Base-by-base conservation (phyloP, 2,888 invertebrate genomes). In the Chrysodeixis includens region DNA sequence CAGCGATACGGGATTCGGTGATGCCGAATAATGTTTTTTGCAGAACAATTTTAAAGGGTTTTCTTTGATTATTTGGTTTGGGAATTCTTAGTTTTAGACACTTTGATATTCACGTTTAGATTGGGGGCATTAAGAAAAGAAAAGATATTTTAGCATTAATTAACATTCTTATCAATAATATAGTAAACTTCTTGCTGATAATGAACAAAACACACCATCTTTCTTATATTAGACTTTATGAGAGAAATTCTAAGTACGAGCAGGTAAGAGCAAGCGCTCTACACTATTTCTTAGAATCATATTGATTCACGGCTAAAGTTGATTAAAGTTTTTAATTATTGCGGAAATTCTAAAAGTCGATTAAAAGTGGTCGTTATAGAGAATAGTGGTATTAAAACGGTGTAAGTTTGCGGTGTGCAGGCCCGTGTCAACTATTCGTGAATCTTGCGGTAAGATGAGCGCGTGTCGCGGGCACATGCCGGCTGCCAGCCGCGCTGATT, bases 381-480 rank as follows among this genome's bases (percentile, higher is more conserved):
- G 18, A 58, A 66, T 56, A 62, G 18, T 40, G 65, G 49, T 56
- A 35, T 55, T 64, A 32, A 69, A 78, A 78, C 63, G 63, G 61
- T 67, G 63, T 71, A 74, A 75, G 74, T 72, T 69, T 71, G 79
- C 73, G 81, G 83, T 77, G 53, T 54, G 69, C 54, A 61, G 66
- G 71, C 75, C 77, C 67, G 60, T 74, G 83, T 79, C 81, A 79
- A 76, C 63, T 64, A 71, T 77, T 64, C 62, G 66, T 63, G 62
- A 59, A 68, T 71, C 69, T 74, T 79, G 80, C 74, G 75, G 77
- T 76, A 79, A 79, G 79, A 84, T 56, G 80, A 58, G 60, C 77
- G 72, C 58, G 60, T 79, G 86, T 83, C 82, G 73, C 49, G 69
- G 53, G 73, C 86, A 86, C 77, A 75, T 81, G 86, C 62, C 80